Evolutionary conservation across 1,140 invertebrate genomes (phyloP).

Genomic region (Ips nitidus): DNA sequence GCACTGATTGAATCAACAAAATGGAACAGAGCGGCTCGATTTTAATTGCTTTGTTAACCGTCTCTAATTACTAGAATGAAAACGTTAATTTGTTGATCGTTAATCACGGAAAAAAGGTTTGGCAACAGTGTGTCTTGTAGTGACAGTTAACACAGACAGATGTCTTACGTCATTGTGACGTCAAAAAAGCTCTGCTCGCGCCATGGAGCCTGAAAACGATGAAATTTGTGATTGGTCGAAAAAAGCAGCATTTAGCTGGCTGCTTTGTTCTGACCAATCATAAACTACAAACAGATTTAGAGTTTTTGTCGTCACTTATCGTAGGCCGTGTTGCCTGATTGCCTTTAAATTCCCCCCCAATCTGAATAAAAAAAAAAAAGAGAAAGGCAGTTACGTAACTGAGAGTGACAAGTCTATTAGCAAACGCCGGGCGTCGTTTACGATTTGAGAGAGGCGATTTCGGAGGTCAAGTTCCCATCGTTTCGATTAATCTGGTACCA

Average conservation of each 20-base stretch:
- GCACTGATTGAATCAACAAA: neutral
- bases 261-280: neutral
- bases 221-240: too few species aligned
- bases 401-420: neutral
- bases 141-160: too few species aligned
- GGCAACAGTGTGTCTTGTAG: too few species aligned
- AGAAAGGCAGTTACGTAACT: neutral
- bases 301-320: neutral
- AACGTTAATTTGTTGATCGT: too few species aligned
- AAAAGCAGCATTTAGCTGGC: too few species aligned
- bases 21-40: neutral
- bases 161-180: too few species aligned
- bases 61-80: too few species aligned
- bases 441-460: slow-evolving; percentile 23
- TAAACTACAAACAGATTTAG: neutral
- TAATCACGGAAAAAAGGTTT: too few species aligned
- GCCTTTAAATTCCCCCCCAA: neutral
- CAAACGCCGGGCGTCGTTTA: neutral
- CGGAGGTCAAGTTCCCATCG: slow-evolving; percentile 23
- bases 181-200: too few species aligned
- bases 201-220: too few species aligned
- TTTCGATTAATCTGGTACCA: slow-evolving; percentile 21
- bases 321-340: neutral
- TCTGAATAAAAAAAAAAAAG: neutral
- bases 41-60: neutral